Percentiles rank a stretch among this genome's conserved stretches.
Conservation (phyloP, 2,888 invertebrate species). For the Chalcosyrphus nemorum region DNA sequence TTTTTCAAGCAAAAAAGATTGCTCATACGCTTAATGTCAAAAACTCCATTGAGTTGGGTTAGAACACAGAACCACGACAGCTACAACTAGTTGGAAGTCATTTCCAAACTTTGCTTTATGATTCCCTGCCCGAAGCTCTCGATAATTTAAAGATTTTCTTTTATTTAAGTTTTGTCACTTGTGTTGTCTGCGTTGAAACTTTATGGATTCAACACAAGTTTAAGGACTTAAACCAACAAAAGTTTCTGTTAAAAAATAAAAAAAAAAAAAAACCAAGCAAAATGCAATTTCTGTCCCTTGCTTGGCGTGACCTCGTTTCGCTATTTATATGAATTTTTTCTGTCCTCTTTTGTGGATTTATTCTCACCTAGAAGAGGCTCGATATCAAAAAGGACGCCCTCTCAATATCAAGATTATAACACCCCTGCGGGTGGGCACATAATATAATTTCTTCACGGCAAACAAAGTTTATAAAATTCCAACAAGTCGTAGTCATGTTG, state of each 20-base stretch:
- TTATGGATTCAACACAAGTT: slow-evolving; percentile 30
- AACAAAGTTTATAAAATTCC: slow-evolving; percentile 30
- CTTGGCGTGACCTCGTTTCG: neutral
- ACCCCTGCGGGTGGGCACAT: neutral
- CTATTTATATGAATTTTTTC: slow-evolving; percentile 14
- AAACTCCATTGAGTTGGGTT: neutral
- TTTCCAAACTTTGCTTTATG: slow-evolving; percentile 44
- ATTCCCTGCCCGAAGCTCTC: neutral
- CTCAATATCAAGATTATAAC: neutral
- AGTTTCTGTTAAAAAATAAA: too few relatives aligned
- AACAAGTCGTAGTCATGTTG: slow-evolving; percentile 18
- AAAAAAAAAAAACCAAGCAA: too few relatives aligned
- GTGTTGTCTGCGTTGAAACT: neutral
- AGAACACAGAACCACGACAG: slow-evolving; percentile 13
- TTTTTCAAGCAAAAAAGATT: too few relatives aligned
- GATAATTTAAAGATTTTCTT: neutral
- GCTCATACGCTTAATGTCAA: neutral
- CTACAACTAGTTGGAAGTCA: slow-evolving; percentile 52
- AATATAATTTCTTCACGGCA: neutral
- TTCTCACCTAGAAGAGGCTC: neutral
- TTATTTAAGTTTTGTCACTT: neutral
- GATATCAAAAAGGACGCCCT: neutral
- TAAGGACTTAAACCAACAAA: slow-evolving; percentile 17
- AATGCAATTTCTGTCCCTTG: neutral
- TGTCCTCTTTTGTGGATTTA: neutral